phyloP scores from a whole-genome alignment of 2,797 vertebrate species.

The Prunella strophiata region DNA sequence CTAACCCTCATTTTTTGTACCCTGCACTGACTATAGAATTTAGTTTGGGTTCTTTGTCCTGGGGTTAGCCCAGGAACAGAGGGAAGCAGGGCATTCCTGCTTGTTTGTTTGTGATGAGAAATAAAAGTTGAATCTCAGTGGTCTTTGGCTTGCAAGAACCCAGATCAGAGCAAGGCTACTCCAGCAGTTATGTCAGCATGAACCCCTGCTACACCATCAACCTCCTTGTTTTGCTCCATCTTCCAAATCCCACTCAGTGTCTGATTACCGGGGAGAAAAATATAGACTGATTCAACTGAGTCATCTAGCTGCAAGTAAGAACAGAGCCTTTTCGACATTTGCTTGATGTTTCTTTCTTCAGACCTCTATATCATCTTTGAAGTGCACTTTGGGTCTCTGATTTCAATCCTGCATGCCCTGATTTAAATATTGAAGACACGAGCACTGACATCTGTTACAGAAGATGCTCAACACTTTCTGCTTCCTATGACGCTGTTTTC shows the following conservation, averaged over 20 bases:
- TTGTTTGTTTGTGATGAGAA: background rate
- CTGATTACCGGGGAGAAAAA: background rate
- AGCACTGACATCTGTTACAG: background rate
- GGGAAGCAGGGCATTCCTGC: background rate
- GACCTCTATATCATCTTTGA: background rate
- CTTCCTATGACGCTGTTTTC: background rate
- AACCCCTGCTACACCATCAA: background rate
- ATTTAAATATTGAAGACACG: background rate
- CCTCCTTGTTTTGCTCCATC: background rate
- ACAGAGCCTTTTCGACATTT: background rate
- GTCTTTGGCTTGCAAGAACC: background rate
- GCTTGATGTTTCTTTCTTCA: background rate
- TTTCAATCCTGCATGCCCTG: background rate
- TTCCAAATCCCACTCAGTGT: background rate
- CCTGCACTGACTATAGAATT: rapidly evolving
- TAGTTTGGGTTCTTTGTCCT: background rate
- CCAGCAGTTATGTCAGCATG: rapidly evolving
- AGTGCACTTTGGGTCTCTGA: background rate
- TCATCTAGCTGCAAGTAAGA: background rate
- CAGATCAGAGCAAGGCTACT: background rate
- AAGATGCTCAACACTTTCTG: background rate
- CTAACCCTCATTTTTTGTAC: background rate
- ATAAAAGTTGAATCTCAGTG: background rate
- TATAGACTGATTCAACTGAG: background rate
- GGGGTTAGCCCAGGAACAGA: background rate